Conservation (phyloP, 2,113 vertebrate genomes). For the Dolichallabes microphthalmus region DNA sequence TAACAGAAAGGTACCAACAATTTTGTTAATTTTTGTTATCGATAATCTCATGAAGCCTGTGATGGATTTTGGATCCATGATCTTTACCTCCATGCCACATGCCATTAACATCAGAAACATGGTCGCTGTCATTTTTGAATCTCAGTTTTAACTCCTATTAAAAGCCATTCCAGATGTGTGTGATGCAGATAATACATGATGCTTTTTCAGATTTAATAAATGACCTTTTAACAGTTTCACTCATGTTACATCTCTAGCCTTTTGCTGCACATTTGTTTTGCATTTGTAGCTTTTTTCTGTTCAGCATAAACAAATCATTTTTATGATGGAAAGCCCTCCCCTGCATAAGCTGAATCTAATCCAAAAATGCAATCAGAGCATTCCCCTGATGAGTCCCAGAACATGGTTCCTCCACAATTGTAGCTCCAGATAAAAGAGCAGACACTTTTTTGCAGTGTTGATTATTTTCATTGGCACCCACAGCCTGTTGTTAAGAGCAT, state of each 20-base stretch:
- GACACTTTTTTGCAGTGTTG: neutral
- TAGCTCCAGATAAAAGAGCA: slow-evolving; percentile 26
- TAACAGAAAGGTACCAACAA: too few species aligned
- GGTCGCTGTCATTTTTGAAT: neutral
- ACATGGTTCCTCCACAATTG: neutral
- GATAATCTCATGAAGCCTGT: neutral
- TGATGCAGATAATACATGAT: neutral
- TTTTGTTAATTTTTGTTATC: neutral
- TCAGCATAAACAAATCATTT: slow-evolving; percentile 36
- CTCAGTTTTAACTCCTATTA: neutral
- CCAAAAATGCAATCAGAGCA: slow-evolving; percentile 53
- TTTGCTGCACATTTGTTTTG: slow-evolving; percentile 27
- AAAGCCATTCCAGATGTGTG: neutral
- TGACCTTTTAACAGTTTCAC: neutral
- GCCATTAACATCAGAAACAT: neutral
- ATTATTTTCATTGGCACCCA: neutral
- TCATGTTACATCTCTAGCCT: neutral
- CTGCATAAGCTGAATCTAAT: slow-evolving; percentile 24
- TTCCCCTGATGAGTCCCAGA: slow-evolving; percentile 46
- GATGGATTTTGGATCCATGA: neutral
- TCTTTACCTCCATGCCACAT: neutral
- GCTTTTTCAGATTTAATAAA: neutral
- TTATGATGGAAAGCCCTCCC: slow-evolving; percentile 54
- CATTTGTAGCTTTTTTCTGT: slow-evolving; percentile 19
- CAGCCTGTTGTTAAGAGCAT: neutral